phyloP scores from a whole-genome alignment of 2,888 invertebrate species.

The Pristionchus maxplancki region DNA sequence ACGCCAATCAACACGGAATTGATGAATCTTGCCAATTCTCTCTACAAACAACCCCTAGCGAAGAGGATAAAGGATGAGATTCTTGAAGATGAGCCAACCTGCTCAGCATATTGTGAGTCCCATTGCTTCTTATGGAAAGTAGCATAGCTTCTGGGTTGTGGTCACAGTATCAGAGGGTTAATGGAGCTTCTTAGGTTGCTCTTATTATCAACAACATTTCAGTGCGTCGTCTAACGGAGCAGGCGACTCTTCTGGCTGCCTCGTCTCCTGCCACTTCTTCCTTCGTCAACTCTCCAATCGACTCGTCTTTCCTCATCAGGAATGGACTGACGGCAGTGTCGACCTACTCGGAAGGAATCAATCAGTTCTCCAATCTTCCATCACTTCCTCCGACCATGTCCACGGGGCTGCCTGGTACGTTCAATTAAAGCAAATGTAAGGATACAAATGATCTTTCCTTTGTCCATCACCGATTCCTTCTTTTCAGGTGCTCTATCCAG shows the following conservation, averaged over 20 bases:
- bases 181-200: no score
- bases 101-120: slow-evolving; percentile 6
- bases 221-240: neutral
- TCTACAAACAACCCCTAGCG: neutral
- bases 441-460: no score
- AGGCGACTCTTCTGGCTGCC: neutral
- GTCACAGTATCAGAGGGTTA: neutral
- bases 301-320: neutral
- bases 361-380: neutral
- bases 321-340: neutral
- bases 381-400: slow-evolving; percentile 4
- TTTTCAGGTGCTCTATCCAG: neutral
- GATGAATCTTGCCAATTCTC: neutral
- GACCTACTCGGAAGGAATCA: neutral
- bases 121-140: no score
- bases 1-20: neutral
- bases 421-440: no score
- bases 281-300: neutral
- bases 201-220: no score
- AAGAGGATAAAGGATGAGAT: slow-evolving; percentile 20
- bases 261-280: neutral
- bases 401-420: neutral
- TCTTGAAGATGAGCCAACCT: neutral
- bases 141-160: no score
- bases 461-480: no score